These are phyloP conservation scores for Okamejei kenojei DNA, from an alignment of 2,797 vertebrate species.

Conservation along the genomic window DNA sequence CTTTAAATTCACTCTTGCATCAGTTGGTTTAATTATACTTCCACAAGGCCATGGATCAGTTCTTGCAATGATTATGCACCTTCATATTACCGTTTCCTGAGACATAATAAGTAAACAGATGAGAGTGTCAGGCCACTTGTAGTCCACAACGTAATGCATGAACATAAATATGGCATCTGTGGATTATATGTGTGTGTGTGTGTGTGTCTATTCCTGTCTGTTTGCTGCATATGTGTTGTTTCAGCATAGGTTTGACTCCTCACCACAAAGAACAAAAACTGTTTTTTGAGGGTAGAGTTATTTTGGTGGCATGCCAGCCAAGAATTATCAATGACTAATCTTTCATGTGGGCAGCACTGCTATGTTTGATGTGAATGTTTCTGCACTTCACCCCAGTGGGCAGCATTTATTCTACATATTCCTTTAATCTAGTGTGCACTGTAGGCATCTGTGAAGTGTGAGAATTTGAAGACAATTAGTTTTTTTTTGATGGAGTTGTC, in stretches of 20 bases:
- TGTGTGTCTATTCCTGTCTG: not conserved
- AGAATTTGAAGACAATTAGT: not conserved
- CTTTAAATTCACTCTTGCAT: not conserved
- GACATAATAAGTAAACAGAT: not conserved
- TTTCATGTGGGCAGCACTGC: not conserved
- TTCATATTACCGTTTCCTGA: not conserved
- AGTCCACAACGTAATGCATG: not conserved
- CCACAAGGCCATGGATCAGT: not conserved
- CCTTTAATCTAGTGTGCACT: not conserved
- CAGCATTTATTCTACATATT: not conserved
- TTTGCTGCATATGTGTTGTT: not conserved
- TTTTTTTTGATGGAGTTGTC: not conserved
- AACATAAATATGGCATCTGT: not conserved
- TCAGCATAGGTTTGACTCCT: not conserved
- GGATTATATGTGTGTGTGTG: not conserved
- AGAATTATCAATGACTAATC: not conserved
- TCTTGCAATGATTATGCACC: not conserved
- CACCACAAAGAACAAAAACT: not conserved
- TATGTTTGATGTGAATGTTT: not conserved
- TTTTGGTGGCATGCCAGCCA: not conserved
- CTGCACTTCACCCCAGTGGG: not conserved
- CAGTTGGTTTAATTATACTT: conserved; percentile 10
- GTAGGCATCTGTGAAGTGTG: not conserved
- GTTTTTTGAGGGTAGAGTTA: not conserved
- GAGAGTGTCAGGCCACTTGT: not conserved